Evolutionary conservation across 2,888 invertebrate genomes (phyloP).

Genomic region (Kryphioiulus occultus): DNA sequence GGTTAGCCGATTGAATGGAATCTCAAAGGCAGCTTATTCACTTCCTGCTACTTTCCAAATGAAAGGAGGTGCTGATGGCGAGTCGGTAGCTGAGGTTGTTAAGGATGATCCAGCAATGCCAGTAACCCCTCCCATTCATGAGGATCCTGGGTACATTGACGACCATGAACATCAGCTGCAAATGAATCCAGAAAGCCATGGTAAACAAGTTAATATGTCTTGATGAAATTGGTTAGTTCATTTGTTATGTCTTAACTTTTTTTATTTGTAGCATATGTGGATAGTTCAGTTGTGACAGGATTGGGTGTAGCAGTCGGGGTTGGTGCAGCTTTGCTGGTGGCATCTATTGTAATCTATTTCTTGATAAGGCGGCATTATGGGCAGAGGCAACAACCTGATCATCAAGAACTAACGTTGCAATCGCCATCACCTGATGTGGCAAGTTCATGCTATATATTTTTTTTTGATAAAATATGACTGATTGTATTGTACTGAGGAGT

Average conservation of each 20-base stretch:
- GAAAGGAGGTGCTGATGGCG: background rate
- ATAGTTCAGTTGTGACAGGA: conserved; percentile 59
- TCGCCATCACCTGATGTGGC: conserved; percentile 70
- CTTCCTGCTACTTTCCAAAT: conserved; percentile 53
- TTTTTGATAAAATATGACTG: background rate
- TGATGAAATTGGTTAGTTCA: background rate
- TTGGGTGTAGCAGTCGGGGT: conserved; percentile 76
- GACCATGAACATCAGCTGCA: background rate
- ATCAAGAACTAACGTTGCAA: conserved; percentile 76
- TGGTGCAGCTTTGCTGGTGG: conserved; percentile 72
- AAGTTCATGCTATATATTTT: conserved; percentile 50
- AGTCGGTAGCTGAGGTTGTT: background rate
- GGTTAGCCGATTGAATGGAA: conserved; percentile 72
- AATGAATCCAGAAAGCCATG: conserved; percentile 22
- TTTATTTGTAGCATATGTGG: conserved; percentile 52
- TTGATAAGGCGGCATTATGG: conserved; percentile 66
- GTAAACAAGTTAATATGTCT: background rate
- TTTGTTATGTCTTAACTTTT: background rate
- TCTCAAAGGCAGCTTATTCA: conserved; percentile 73
- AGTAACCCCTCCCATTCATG: conserved; percentile 29
- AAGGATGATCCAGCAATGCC: background rate
- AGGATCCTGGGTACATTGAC: conserved; percentile 11
- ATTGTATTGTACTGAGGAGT: no score
- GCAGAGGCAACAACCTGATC: conserved; percentile 66
- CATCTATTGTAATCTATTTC: conserved; percentile 71